phyloP scores from a whole-genome alignment of 2,797 vertebrate genomes.

The Amphiprion clarkii region DNA sequence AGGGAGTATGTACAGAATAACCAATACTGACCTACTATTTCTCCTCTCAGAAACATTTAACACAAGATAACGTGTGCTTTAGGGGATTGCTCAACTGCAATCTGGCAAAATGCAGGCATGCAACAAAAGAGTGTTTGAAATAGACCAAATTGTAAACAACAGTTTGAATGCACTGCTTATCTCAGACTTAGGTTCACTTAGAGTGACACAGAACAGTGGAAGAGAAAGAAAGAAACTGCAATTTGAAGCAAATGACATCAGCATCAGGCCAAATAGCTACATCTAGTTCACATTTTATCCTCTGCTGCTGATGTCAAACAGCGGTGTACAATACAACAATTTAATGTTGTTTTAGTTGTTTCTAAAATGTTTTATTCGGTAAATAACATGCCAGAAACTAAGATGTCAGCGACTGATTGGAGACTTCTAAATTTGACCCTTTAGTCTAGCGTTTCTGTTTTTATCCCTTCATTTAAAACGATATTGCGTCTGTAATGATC shows the following conservation, averaged over 20 bases:
- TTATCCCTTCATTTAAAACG: conserved; percentile 14
- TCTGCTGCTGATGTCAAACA: neutral
- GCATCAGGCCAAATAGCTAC: neutral
- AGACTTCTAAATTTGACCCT: conserved; percentile 11
- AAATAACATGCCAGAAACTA: neutral
- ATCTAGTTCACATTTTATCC: neutral
- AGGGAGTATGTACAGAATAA: conserved; percentile 4
- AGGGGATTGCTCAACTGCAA: no score
- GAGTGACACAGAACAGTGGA: neutral
- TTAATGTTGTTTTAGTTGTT: neutral
- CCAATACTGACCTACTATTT: neutral
- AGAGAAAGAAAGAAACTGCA: no score
- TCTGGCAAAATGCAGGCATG: no score
- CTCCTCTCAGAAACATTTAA: conserved; percentile 8
- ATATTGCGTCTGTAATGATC: conserved; percentile 25
- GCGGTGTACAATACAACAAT: neutral
- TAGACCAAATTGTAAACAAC: neutral
- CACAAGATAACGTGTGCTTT: neutral
- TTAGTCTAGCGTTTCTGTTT: conserved; percentile 18
- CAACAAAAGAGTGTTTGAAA: neutral
- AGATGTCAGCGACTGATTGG: neutral
- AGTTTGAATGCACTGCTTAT: neutral
- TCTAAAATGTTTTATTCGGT: neutral
- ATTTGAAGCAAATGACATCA: no score
- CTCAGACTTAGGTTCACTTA: neutral